Base-by-base conservation (phyloP, 1,140 invertebrate species). In the Hylaeus anthracinus region DNA sequence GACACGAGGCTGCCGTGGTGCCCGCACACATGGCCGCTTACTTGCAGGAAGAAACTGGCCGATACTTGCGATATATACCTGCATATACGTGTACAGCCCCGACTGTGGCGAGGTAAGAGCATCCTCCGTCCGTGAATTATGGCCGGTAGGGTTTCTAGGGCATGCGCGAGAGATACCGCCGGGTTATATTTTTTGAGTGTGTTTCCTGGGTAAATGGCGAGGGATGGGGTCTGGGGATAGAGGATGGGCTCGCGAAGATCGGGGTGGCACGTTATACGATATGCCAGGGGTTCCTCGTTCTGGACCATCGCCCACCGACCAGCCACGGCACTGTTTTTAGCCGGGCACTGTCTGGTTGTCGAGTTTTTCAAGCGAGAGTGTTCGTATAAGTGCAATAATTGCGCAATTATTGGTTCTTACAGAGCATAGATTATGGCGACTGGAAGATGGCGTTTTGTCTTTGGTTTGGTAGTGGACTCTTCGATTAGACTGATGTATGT, bases 41-140 rank as follows among this genome's bases (percentile, higher is more conserved):
- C 58, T 53, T n/a, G 45, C 64, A 61, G 79, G 72, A 80, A 80
- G 72, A 80, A 82, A 82, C 74, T 71, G 80, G 75, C 80, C 79
- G 65, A 81, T 81, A 81, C 73, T 48, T 14, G 48, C 58, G 73
- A 78, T 78, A 72, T 67, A 78, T 58, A 41, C 72, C 53, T 51
- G 48, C 39, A 61, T 74, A 67, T 58, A 55, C 12, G 41, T 9
- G n/a, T 10, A 12, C 48, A 80, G 39, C 56, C 14, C 43, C n/a
- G 12, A 37, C 71, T 39, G 26, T 67, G 69, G 58, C 61, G 83
- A 88, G 88, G 85, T 88, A 89, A 88, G 81, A 88, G 85, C 85
- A 87, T 87, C 88, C 86, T 82, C 72, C 58, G 58, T 88, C 78
- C 71, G 88, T 90, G 88, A 90, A 86, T 89, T 89, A 90, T 89